Evolutionary conservation across 1,140 invertebrate species (phyloP), one percentile per base, ranked within the genome.

Genomic region (Brachionus rotundiformis): DNA sequence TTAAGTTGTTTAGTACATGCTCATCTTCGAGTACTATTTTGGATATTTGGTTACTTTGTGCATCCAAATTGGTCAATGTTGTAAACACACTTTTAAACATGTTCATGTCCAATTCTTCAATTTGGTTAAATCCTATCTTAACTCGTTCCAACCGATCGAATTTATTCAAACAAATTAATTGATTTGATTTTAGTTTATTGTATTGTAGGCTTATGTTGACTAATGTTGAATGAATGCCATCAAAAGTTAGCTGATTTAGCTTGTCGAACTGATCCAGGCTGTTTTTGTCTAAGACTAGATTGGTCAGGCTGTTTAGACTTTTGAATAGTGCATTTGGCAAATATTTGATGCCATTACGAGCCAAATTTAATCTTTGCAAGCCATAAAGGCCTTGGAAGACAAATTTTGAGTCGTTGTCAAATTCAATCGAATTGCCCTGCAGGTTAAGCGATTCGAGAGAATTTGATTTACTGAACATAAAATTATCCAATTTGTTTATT

Each of bases 231-330:
- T 23, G 31, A 2, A 79, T 13, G 11, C 76, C 76, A 25, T 63
- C 59, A n/a, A 79, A 79, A 11, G 76, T 79, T 13, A 54, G 19
- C 13, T 54, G 2, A 59, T 79, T 79, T 2, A 79, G 54, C 8
- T 79, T 79, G 16, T 79, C 76, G 68, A 41, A 44, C 27, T 44
- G 31, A n/a, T 68, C 23, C 73, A 77, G 39, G 7, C 10, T 59
- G 27, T 79, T 79, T 39, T 79, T 79, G 47, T 79, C 76, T 27
- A 79, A n/a, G 29, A 63, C 25, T 19, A 79, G 25, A 54, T 25
- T 63, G 25, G 49, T 54, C 25, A 79, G 11, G 16, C 25, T 79
- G 7, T 39, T 49, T 8, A 79, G 25, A 19, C 8, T 36, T 36
- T 41, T 54, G 19, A 79, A 79, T 1, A 79, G n/a, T 11, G 23